phyloP scores from a whole-genome alignment of 2,888 invertebrate species.

The Metacarcinus magister region DNA sequence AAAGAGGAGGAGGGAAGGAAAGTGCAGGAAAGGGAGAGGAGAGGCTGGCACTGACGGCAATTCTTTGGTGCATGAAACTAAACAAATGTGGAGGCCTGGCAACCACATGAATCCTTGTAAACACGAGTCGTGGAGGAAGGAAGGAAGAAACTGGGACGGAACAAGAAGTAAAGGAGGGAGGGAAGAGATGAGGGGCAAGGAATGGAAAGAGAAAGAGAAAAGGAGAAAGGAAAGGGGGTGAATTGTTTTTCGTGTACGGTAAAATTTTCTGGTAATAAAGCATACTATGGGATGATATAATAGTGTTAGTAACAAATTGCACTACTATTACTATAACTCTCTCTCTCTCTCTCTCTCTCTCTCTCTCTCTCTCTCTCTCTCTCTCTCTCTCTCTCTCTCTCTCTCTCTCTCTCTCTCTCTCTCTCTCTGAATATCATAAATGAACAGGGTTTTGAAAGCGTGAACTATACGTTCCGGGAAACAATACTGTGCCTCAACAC shows the following conservation, averaged over 20 bases:
- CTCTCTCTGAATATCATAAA: too few species aligned
- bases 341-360: background rate
- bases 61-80: conserved; percentile 8
- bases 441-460: too few species aligned
- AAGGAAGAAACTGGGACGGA: background rate
- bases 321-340: too few species aligned
- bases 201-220: background rate
- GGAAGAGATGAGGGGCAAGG: background rate
- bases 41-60: conserved; percentile 20
- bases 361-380: conserved; percentile 2
- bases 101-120: conserved; percentile 45
- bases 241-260: background rate
- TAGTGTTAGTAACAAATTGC: background rate
- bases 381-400: background rate
- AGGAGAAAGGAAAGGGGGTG: background rate
- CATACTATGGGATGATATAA: background rate
- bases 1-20: background rate
- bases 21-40: conserved; percentile 15
- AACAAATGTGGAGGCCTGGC: background rate
- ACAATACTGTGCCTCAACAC: too few species aligned
- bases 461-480: too few species aligned
- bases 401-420: background rate
- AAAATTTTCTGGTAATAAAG: background rate
- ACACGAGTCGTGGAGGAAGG: background rate
- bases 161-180: background rate